These are phyloP conservation scores for Rhinoraja longicauda DNA, from an alignment of 2,797 vertebrate species.

Conservation along the genomic window DNA sequence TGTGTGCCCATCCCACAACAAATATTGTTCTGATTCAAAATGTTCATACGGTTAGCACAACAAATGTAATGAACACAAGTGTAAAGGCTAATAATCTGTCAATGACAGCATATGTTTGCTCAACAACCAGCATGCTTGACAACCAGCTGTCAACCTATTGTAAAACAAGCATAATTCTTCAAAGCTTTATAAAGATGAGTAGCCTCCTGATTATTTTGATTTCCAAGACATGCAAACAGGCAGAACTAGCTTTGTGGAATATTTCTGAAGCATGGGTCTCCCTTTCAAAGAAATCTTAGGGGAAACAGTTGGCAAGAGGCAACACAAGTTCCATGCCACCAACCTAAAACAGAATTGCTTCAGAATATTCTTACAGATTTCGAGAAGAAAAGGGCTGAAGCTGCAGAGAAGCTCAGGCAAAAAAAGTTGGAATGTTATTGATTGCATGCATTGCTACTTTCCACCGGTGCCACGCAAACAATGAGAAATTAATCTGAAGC, in stretches of 20 bases:
- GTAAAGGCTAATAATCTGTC: not conserved
- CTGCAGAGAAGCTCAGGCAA: slow-evolving; percentile 84
- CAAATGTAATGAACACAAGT: not conserved
- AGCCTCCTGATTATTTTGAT: not conserved
- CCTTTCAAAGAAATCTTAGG: slow-evolving; percentile 78
- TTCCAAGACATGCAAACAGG: slow-evolving; percentile 61
- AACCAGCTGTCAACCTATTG: not conserved
- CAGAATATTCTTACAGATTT: slow-evolving; percentile 99
- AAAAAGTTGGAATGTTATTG: slow-evolving; percentile 60
- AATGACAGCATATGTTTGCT: not conserved
- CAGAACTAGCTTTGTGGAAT: slow-evolving; percentile 60
- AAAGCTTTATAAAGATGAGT: not conserved
- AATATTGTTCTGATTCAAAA: not conserved
- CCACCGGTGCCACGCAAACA: slow-evolving; percentile 83
- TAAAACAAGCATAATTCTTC: not conserved
- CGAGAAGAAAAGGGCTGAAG: slow-evolving; percentile 78
- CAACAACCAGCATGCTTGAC: not conserved
- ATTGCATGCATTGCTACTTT: slow-evolving; percentile 61
- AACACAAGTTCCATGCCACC: slow-evolving; percentile 99
- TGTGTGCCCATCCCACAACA: slow-evolving; percentile 12
- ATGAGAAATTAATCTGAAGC: slow-evolving; percentile 63
- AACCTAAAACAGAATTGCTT: slow-evolving; percentile 99
- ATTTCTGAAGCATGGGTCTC: slow-evolving; percentile 91
- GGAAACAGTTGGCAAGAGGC: slow-evolving; percentile 88
- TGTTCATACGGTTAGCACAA: not conserved